Conservation (phyloP, 2,888 invertebrate genomes). For the Eupithecia abbreviata region DNA sequence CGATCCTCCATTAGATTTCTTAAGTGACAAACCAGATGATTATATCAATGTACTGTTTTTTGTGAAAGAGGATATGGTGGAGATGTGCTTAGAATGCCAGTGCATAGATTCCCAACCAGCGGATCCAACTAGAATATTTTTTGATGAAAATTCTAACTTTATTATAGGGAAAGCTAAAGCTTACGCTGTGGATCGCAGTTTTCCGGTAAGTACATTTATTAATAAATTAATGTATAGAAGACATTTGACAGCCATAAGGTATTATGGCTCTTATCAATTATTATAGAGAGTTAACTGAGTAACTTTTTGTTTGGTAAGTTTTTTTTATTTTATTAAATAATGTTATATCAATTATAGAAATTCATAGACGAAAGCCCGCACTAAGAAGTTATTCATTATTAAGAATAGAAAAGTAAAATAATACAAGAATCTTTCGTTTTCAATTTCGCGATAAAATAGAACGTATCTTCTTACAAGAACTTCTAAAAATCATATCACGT, state of each 20-base stretch:
- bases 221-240: neutral
- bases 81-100: slow-evolving; percentile 47
- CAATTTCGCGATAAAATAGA: slow-evolving; percentile 4
- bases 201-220: slow-evolving; percentile 33
- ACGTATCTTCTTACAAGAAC: neutral
- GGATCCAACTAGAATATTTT: slow-evolving; percentile 21
- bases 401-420: neutral
- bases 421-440: neutral
- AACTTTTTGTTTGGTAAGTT: too few species aligned
- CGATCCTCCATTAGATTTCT: slow-evolving; percentile 17
- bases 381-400: neutral
- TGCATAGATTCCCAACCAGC: neutral
- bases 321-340: too few species aligned
- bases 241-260: neutral
- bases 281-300: neutral
- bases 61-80: slow-evolving; percentile 44
- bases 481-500: slow-evolving; percentile 21
- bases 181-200: slow-evolving; percentile 15
- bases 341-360: neutral
- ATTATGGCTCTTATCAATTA: neutral
- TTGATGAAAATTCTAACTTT: slow-evolving; percentile 29
- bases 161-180: slow-evolving; percentile 36
- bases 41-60: slow-evolving; percentile 50
- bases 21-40: slow-evolving; percentile 22
- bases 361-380: neutral